Evolutionary conservation across 2,888 invertebrate species (phyloP), one percentile per base, ranked within the genome.

Genomic region (Plagiodera versicolora): DNA sequence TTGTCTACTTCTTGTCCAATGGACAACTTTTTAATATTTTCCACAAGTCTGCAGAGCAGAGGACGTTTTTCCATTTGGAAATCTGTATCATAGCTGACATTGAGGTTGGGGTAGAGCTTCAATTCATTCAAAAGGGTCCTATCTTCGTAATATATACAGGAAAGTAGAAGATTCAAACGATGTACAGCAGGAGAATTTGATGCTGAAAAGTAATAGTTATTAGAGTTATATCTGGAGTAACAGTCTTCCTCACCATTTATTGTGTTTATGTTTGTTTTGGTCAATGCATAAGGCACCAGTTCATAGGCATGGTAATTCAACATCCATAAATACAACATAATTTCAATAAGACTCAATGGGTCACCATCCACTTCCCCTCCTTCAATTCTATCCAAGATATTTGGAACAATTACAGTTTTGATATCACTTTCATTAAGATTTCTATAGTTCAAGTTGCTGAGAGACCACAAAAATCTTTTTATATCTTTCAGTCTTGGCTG

Each of bases 391-490:
- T 67, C 61, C 6, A 67, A 14, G 30, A 79, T 70, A 64, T 77
- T 73, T 19, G 77, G 74, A 52, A 75, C 66, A 60, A 80, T 69
- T 11, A 76, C 58, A 59, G 65, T 58, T 66, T 73, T 69, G 39
- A 80, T 70, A 58, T 74, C 69, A 28, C 65, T 59, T 47, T 56
- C 54, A 53, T 69, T 62, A 0, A 78, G 45, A 39, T 65, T 45
- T 53, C 70, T 70, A 58, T 76, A 76, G 58, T 79, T 72, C 32
- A 72, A 67, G 58, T 68, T 75, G 67, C 79, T 77, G 24, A 78
- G 63, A 45, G 77, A 71, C 82, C 82, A 82, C 11, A 83, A 69
- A 56, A 82, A 77, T 51, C 79, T 73, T 52, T 78, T 77, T n/a
- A 83, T 72, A 71, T 83, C 83, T 71, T 83, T 82, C 3, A 70